Base-by-base conservation (phyloP, 2,888 invertebrate genomes). In the Sminthurides aquaticus region DNA sequence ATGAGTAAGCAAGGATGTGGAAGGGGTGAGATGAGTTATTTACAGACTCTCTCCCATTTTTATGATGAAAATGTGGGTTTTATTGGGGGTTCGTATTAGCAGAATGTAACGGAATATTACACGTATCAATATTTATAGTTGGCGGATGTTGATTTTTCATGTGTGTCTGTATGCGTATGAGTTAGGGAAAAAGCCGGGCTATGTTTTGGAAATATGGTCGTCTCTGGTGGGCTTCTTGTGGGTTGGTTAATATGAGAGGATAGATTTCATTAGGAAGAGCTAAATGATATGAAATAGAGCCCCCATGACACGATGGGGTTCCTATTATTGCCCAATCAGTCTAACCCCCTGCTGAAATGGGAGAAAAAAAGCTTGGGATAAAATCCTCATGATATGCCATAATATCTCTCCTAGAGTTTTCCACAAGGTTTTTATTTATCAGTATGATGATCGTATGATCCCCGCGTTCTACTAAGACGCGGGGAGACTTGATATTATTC, bases 281-380 rank as follows among this genome's bases (percentile, higher is more conserved):
- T 73, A 74, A 73, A 72, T 73, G 72, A 73, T 71, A 69, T 71
- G 70, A 74, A 71, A 73, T 72, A 68, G 69, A 70, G 69, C 69
- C 73, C 71, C 73, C 68, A 69, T 67, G 67, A 54, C 74, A 65
- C 72, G 59, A 65, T 67, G 69, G 74, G 74, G 72, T 70, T 73
- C 71, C 74, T 72, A 73, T 74, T 74, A 74, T 74, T 74, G 72
- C 71, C 72, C 74, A 74, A 74, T 74, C 73, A 74, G 74, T 73
- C 74, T 62, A 68, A 64, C 71, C 72, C 73, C 75, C 73, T 65
- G 72, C 73, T 71, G 74, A 64, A 72, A 65, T 65, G 60, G 49
- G 26, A 56, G 56, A 64, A 70, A 71, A 69, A 71, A 65, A 64
- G 59, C 67, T 71, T 66, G 65, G 67, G 67, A 66, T 69, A 62